Conservation (phyloP, 2,113 vertebrate genomes). For the Catharus bicknelli region DNA sequence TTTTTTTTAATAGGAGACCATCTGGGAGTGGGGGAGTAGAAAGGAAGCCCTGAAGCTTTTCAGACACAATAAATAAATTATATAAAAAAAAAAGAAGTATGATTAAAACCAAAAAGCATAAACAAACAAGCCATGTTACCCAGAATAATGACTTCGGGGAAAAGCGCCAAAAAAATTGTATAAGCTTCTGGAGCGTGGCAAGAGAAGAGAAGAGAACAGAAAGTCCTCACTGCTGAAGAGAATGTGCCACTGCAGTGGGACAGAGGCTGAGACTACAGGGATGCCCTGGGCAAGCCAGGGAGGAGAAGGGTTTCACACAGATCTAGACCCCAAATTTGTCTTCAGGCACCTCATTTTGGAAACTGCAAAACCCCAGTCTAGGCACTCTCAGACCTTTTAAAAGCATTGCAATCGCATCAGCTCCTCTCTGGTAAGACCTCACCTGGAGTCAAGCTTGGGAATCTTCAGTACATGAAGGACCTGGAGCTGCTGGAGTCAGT, state of each 20-base stretch:
- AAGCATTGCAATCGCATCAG: fast-evolving
- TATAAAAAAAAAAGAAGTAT: not conserved
- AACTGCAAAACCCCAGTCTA: fast-evolving
- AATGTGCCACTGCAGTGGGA: not conserved
- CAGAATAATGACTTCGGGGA: conserved; percentile 27
- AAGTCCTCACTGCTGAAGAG: not conserved
- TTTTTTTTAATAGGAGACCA: not conserved
- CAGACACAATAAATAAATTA: conserved; percentile 30
- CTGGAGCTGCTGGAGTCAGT: not conserved
- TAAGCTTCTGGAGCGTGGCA: conserved; percentile 27
- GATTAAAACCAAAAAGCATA: conserved; percentile 34
- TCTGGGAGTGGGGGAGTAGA: not conserved
- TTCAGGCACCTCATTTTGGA: not conserved
- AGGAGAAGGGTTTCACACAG: not conserved
- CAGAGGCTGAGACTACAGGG: not conserved
- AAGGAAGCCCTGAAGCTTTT: conserved; percentile 21
- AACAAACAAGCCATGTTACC: conserved; percentile 45
- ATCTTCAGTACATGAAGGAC: fast-evolving
- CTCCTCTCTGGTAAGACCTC: fast-evolving
- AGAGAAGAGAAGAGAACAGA: conserved; percentile 13
- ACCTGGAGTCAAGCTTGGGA: not conserved
- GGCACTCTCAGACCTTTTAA: not conserved
- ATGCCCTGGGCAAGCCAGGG: not conserved
- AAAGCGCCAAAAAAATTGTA: conserved; percentile 27
- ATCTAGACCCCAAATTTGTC: not conserved